phyloP scores from a whole-genome alignment of 2,797 vertebrate genomes.

The Silurus lanzhouensis region DNA sequence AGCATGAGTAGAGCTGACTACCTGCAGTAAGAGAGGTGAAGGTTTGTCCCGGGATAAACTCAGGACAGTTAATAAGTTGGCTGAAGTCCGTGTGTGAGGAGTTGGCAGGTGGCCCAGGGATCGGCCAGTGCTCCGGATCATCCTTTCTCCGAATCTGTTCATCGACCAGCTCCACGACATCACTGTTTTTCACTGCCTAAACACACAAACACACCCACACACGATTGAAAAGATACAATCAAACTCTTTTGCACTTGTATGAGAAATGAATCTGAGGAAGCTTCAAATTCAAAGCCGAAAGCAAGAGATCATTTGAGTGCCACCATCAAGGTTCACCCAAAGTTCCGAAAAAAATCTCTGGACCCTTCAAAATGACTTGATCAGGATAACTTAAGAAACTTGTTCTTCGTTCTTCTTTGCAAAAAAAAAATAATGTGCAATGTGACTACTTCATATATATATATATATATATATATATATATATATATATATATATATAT shows the following conservation, averaged over 20 bases:
- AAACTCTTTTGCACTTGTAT: neutral
- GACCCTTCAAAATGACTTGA: neutral
- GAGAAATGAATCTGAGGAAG: neutral
- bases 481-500: too few species aligned
- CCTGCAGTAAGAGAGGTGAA: slow-evolving; percentile 71
- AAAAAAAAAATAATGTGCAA: neutral
- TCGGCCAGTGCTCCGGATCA: slow-evolving; percentile 93
- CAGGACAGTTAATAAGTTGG: slow-evolving; percentile 81
- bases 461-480: too few species aligned
- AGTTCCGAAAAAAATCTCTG: neutral
- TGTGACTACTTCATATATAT: neutral
- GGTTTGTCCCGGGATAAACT: slow-evolving; percentile 86
- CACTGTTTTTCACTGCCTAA: slow-evolving; percentile 91
- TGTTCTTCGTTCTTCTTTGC: too few species aligned
- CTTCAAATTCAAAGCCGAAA: neutral
- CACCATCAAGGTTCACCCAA: neutral
- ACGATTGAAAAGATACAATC: neutral
- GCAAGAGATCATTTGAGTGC: neutral
- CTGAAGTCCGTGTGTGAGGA: slow-evolving; percentile 81
- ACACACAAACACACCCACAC: slow-evolving; percentile 22
- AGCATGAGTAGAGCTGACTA: slow-evolving; percentile 35
- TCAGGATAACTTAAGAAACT: neutral
- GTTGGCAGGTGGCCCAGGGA: slow-evolving; percentile 76
- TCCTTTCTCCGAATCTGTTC: slow-evolving; percentile 85
- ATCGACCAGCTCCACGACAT: slow-evolving; percentile 88